Evolutionary conservation across 2,797 vertebrate genomes (phyloP).

Genomic region (Taeniopygia guttata): DNA sequence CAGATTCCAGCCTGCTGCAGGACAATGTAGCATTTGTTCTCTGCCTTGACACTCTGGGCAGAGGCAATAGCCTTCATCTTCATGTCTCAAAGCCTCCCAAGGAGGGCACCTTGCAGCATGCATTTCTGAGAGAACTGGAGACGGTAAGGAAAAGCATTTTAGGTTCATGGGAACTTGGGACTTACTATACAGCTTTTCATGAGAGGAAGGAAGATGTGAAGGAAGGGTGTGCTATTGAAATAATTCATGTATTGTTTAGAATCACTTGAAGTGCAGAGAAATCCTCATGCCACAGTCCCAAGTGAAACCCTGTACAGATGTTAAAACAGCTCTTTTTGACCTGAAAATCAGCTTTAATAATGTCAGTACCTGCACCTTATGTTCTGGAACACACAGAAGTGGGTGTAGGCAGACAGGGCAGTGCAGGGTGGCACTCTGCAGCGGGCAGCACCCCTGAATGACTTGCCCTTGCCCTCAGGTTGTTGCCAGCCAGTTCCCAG

Average conservation of each 20-base stretch:
- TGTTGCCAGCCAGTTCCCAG: constrained; percentile 84
- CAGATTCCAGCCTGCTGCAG: constrained; percentile 96
- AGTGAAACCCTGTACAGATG: not conserved
- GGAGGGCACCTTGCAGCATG: constrained; percentile 89
- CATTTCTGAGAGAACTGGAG: constrained; percentile 90
- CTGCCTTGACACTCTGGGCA: constrained; percentile 93
- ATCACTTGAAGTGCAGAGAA: not conserved
- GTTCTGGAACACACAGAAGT: not conserved
- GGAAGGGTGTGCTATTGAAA: not conserved
- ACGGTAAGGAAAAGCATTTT: constrained; percentile 71
- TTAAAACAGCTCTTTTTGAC: not conserved
- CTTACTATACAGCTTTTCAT: not conserved
- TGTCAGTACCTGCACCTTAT: not conserved
- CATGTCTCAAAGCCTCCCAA: constrained; percentile 97
- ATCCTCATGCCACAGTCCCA: not conserved
- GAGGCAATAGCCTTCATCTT: constrained; percentile 85
- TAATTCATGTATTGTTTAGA: not conserved
- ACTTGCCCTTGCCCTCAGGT: constrained; percentile 74
- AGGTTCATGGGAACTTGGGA: not conserved
- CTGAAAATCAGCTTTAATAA: not conserved
- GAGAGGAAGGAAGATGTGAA: not conserved
- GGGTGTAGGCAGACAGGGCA: not conserved
- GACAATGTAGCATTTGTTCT: constrained; percentile 97
- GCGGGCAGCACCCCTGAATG: not conserved
- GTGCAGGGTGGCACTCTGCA: not conserved